Conservation (phyloP, 1,140 invertebrate genomes). For the Archivesica marissinica region DNA sequence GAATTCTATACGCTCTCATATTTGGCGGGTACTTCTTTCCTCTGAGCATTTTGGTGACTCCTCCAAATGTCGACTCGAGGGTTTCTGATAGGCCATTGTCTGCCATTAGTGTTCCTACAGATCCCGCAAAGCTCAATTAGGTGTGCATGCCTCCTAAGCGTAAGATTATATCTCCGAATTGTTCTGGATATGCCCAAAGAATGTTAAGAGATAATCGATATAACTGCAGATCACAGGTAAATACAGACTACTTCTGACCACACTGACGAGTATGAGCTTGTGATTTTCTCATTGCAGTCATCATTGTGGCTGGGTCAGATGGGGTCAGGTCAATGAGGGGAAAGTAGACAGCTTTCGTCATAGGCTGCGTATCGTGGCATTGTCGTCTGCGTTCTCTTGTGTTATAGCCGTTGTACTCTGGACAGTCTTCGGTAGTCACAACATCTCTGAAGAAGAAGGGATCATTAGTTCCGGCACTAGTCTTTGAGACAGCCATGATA, state of each 20-base stretch:
- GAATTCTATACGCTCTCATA: conserved; percentile 61
- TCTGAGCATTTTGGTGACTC: conserved; percentile 62
- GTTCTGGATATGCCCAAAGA: conserved; percentile 57
- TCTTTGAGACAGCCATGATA: not conserved
- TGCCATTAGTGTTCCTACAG: conserved; percentile 67
- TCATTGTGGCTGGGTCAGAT: conserved; percentile 64
- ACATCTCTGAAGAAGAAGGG: conserved; percentile 26
- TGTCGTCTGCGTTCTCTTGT: conserved; percentile 13
- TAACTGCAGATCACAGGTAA: conserved; percentile 40
- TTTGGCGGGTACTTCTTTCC: conserved; percentile 71
- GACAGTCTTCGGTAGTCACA: not conserved
- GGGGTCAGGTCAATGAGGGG: conserved; percentile 66
- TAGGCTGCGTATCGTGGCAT: not conserved
- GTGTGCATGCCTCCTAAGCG: conserved; percentile 70
- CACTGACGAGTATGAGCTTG: conserved; percentile 17
- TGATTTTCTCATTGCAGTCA: conserved; percentile 58
- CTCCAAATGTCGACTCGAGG: conserved; percentile 59
- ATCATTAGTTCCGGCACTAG: conserved; percentile 25
- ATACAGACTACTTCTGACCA: conserved; percentile 53
- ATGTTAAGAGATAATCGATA: conserved; percentile 46
- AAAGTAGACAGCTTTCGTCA: conserved; percentile 58
- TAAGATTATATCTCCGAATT: conserved; percentile 57
- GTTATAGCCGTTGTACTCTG: conserved; percentile 49
- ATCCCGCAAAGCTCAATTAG: conserved; percentile 68
- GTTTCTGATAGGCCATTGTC: conserved; percentile 60